Percentiles rank a stretch among this genome's conserved stretches.
Conservation (phyloP, 2,113 vertebrate genomes). For the Apteryx owenii region DNA sequence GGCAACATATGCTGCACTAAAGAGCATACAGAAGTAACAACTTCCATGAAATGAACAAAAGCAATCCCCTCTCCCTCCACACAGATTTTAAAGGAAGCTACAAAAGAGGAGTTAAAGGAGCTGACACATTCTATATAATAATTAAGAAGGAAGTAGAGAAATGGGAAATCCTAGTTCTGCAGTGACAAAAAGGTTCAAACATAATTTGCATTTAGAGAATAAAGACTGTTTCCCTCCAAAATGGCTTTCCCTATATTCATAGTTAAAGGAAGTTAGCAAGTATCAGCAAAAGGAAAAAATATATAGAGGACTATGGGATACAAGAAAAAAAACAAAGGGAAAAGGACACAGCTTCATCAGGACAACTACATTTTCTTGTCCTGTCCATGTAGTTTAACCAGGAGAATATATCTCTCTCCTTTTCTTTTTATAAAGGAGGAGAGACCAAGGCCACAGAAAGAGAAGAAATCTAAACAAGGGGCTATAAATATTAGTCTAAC, state of each 20-base stretch:
- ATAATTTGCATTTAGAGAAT: neutral
- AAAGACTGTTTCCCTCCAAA: neutral
- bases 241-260: neutral
- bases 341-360: neutral
- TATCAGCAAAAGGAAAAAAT: neutral
- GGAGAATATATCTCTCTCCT: neutral
- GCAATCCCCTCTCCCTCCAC: neutral
- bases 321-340: neutral
- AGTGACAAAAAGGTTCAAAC: neutral
- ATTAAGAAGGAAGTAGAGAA: neutral
- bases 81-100: neutral
- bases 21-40: neutral
- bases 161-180: neutral
- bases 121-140: neutral
- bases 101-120: neutral
- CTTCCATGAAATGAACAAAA: neutral
- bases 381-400: neutral
- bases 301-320: neutral
- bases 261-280: neutral
- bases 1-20: neutral
- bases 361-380: neutral
- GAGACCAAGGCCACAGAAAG: neutral
- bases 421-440: neutral
- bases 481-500: neutral
- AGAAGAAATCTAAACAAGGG: neutral